Conservation (phyloP, 92 coral and sea anemone genomes). For the Porites rus region DNA sequence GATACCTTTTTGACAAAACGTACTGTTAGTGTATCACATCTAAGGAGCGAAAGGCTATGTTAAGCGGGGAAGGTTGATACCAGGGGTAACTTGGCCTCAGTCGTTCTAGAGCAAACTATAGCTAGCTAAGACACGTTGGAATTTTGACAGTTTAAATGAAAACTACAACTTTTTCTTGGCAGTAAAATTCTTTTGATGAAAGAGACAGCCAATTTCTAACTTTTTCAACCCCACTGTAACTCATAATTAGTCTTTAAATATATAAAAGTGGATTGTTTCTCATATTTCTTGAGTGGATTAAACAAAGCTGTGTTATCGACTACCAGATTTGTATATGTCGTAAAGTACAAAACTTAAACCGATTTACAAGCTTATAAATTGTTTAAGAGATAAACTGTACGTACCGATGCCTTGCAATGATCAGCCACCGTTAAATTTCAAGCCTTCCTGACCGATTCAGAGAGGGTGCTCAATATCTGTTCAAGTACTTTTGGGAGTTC, state of each 20-base stretch:
- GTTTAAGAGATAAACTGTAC: too few species aligned
- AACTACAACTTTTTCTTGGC: background rate
- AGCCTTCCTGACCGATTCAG: background rate
- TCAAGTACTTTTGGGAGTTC: background rate
- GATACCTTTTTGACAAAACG: too few species aligned
- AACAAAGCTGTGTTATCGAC: too few species aligned
- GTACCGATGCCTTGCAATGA: background rate
- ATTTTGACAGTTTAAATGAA: background rate
- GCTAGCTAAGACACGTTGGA: conserved; percentile 26
- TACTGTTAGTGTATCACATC: too few species aligned
- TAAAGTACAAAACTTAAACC: too few species aligned
- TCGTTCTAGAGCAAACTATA: too few species aligned
- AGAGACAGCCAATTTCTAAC: background rate
- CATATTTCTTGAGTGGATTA: background rate
- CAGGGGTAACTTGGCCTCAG: background rate
- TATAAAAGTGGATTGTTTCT: background rate
- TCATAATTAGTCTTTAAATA: too few species aligned
- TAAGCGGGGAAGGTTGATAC: too few species aligned
- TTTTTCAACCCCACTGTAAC: too few species aligned
- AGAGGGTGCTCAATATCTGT: background rate
- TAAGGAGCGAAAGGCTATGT: too few species aligned
- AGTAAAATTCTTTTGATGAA: background rate
- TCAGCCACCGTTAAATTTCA: background rate
- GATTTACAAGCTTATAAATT: background rate
- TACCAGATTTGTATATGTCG: too few species aligned